A percentile compares a stretch with the other conserved stretches of the same genome.
Evolutionary conservation across 1,140 invertebrate genomes (phyloP).

Genomic region (Diachasmimorpha longicaudata): DNA sequence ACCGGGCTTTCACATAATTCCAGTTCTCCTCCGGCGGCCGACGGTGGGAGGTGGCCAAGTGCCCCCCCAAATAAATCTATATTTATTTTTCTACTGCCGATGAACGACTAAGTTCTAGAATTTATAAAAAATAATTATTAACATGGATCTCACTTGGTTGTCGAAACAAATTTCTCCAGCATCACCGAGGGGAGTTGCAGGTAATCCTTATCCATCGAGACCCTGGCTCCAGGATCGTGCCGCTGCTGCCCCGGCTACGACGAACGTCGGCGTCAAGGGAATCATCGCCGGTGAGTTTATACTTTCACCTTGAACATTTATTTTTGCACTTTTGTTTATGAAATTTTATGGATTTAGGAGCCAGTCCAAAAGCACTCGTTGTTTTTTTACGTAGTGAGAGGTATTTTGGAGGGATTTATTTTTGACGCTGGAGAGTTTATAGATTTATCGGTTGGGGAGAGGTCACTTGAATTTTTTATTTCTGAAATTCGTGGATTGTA

Average conservation of each 20-base stretch:
- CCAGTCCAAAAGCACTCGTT: neutral
- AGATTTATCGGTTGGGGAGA: too few species aligned
- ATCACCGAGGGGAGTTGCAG: constrained; percentile 45
- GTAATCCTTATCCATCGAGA: constrained; percentile 67
- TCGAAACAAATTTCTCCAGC: constrained; percentile 19
- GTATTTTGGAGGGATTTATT: too few species aligned
- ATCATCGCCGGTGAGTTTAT: constrained; percentile 76
- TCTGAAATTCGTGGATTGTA: too few species aligned
- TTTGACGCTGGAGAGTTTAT: too few species aligned
- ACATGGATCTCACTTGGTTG: constrained; percentile 33
- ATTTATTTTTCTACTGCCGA: neutral
- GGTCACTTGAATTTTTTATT: too few species aligned
- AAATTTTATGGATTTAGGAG: too few species aligned
- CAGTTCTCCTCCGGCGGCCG: constrained; percentile 20
- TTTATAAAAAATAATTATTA: neutral
- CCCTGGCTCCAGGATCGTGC: constrained; percentile 76
- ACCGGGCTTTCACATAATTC: neutral
- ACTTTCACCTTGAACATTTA: constrained; percentile 7
- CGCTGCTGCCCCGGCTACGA: constrained; percentile 66
- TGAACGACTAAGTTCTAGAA: neutral
- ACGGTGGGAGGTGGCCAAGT: constrained; percentile 20
- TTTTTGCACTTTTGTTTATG: neutral
- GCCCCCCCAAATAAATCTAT: neutral
- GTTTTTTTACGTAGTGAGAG: neutral
- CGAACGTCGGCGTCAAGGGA: constrained; percentile 73